Percentiles rank a stretch among this genome's conserved stretches.
Conservation (phyloP, 2,888 invertebrate genomes). For the Bimastos eiseni region DNA sequence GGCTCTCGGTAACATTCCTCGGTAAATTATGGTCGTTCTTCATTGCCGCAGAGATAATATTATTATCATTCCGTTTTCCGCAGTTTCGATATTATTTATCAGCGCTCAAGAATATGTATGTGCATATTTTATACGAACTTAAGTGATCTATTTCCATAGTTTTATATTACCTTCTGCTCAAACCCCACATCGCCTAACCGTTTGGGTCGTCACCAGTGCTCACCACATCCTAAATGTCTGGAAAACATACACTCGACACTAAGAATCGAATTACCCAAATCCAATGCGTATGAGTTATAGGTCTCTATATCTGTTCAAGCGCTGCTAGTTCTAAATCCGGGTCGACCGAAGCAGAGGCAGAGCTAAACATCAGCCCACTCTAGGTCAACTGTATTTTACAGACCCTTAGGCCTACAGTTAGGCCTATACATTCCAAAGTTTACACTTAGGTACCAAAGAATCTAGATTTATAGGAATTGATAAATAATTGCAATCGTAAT, state of each 20-base stretch:
- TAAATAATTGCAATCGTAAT: too few relatives aligned
- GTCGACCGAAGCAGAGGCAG: neutral
- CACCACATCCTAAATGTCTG: neutral
- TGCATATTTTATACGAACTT: too few relatives aligned
- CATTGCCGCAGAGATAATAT: neutral
- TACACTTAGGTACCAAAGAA: too few relatives aligned
- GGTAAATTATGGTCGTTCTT: neutral
- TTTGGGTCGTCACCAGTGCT: too few relatives aligned
- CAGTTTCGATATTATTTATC: neutral
- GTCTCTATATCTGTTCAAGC: neutral
- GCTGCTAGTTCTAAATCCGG: neutral
- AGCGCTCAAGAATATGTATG: neutral
- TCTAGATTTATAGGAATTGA: too few relatives aligned
- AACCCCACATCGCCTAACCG: too few relatives aligned
- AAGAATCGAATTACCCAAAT: neutral
- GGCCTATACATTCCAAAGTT: too few relatives aligned
- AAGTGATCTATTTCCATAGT: too few relatives aligned
- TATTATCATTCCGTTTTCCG: neutral
- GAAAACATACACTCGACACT: neutral
- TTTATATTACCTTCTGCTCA: too few relatives aligned
- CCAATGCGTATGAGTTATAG: neutral
- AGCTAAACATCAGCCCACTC: neutral
- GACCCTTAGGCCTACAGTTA: too few relatives aligned
- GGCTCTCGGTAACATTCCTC: neutral
- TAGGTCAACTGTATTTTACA: too few relatives aligned